Percentiles rank a stretch among this genome's conserved stretches.
phyloP scores from a whole-genome alignment of 2,797 vertebrate species.

The Crenuchus spilurus region DNA sequence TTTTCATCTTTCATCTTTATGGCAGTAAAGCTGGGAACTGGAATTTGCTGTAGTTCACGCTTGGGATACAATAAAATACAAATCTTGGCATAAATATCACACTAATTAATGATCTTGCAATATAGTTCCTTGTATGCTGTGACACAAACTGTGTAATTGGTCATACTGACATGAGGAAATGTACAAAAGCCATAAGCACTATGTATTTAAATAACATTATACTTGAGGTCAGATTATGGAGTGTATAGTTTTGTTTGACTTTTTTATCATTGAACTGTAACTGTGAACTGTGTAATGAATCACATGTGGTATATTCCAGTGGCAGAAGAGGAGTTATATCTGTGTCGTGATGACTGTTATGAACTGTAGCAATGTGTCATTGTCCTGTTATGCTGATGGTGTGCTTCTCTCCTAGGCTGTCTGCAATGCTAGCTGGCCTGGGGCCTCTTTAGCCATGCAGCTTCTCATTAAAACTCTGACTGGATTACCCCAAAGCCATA shows the following conservation, averaged over 20 bases:
- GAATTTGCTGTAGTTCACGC: neutral
- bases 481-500: constrained; percentile 86
- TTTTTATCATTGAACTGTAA: constrained; percentile 7
- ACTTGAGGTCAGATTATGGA: neutral
- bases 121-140: neutral
- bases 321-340: constrained; percentile 25
- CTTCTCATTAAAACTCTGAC: constrained; percentile 78
- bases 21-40: neutral
- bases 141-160: neutral
- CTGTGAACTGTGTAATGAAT: neutral
- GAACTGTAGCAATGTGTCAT: constrained; percentile 15
- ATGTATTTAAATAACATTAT: neutral
- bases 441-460: constrained; percentile 84
- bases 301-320: neutral
- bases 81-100: constrained; percentile 5
- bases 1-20: constrained; percentile 24
- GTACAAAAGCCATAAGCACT: neutral
- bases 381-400: constrained; percentile 37
- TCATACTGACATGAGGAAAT: neutral
- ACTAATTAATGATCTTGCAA: neutral
- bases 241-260: neutral
- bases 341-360: constrained; percentile 27
- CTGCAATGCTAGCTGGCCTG: constrained; percentile 86
- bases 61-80: neutral
- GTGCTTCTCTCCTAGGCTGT: constrained; percentile 83